Evolutionary conservation across 2,797 vertebrate species (phyloP).

Genomic region (Oreortyx pictus): DNA sequence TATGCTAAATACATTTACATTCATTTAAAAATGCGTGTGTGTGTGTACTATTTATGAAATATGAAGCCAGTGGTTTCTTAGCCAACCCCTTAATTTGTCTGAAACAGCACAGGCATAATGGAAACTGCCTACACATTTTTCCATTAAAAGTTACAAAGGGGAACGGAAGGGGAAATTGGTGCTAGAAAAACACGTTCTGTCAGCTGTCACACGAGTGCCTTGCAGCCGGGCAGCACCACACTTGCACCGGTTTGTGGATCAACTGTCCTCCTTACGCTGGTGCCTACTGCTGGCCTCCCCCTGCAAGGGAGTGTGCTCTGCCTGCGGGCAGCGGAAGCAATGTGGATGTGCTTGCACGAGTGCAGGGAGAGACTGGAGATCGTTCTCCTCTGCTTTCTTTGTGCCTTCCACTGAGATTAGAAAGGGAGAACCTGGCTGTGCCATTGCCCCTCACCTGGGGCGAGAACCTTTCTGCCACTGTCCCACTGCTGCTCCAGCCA

Average conservation of each 20-base stretch:
- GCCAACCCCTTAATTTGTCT: slow-evolving; percentile 79
- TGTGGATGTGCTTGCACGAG: rapidly evolving
- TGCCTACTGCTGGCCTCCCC: background rate
- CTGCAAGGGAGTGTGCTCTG: rapidly evolving
- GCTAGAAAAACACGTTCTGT: slow-evolving; percentile 1
- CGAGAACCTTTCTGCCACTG: no score
- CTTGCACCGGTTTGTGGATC: background rate
- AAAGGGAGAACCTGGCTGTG: rapidly evolving
- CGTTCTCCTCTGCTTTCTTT: rapidly evolving
- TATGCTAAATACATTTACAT: slow-evolving; percentile 73
- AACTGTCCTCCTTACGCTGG: background rate
- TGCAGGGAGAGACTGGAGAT: rapidly evolving
- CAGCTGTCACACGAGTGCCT: background rate
- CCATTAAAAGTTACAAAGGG: slow-evolving; percentile 75
- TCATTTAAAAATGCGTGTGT: slow-evolving; percentile 48
- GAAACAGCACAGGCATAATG: slow-evolving; percentile 69
- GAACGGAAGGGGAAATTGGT: slow-evolving; percentile 5
- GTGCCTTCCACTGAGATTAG: background rate
- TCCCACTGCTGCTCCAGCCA: background rate
- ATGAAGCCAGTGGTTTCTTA: slow-evolving; percentile 66
- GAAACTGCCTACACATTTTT: slow-evolving; percentile 78
- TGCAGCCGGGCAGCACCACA: background rate
- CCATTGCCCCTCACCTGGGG: rapidly evolving
- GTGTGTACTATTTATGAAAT: slow-evolving; percentile 54
- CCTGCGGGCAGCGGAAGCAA: background rate